Evolutionary conservation across 2,888 invertebrate species (phyloP), one percentile per base, ranked within the genome.

Genomic region (Drosophila austrosaltans): DNA sequence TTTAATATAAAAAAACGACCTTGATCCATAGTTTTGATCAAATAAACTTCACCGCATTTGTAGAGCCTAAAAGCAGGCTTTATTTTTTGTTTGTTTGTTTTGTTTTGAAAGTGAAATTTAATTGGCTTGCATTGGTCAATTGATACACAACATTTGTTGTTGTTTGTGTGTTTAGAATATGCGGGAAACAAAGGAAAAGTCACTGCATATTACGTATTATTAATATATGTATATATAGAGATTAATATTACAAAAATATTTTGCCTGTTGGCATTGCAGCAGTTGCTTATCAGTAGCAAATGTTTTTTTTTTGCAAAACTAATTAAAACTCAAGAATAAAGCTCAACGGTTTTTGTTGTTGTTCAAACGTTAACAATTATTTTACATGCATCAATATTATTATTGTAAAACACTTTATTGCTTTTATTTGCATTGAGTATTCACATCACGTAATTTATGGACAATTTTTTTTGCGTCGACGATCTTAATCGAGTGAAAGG

Each of bases 281-380:
- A 63, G 72, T 28, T 57, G 77, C 78, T 85, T 85, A 85, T 80
- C 82, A 68, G 53, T 6, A 44, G n/a, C 28, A 42, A 44, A 1
- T 57, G 22, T 32, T 28, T 61, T 28, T 28, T 7, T 30, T 16
- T 12, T 75, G 57, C 42, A 68, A 44, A 10, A 42, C 60, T 25
- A 22, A 22, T 30, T 7, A 53, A 53, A 10, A 12, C 6, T 48
- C 2, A 3, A 56, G 3, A 32, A 10, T 36, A 32, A 48, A 3
- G 12, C 10, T 3, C 12, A 16, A 25, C 25, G 36, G 2, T 48
- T 25, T 1, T 4, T 3, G 7, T 8, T 48, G 44, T 48, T 48
- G 7, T 25, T 48, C 12, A 25, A 48, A 4, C 22, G 5, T 48
- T 48, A 48, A 8, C 2, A 2, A 7, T 25, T 0, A 10, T 32